Percentiles rank a stretch among this genome's conserved stretches.
Evolutionary conservation across 1,140 invertebrate genomes (phyloP).

Genomic region (Drosophila littoralis): DNA sequence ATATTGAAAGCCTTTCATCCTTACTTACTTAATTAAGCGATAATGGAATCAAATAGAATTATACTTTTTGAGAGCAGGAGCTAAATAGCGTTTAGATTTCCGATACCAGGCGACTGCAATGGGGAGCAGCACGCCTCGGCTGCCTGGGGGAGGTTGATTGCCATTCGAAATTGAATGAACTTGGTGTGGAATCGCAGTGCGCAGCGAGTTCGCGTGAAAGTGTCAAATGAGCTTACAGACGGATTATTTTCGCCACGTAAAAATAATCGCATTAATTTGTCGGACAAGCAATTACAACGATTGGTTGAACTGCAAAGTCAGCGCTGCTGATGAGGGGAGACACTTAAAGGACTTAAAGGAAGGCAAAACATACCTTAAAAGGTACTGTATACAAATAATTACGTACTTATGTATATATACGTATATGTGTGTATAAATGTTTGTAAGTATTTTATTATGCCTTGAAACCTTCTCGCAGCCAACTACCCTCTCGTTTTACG

Average conservation of each 20-base stretch:
- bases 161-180: slow-evolving; percentile 19
- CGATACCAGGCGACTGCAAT: too few species aligned
- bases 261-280: slow-evolving; percentile 71
- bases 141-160: not conserved
- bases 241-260: slow-evolving; percentile 67
- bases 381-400: slow-evolving; percentile 19
- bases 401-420: slow-evolving; percentile 7
- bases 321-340: not conserved
- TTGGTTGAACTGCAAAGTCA: slow-evolving; percentile 32
- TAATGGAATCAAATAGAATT: slow-evolving; percentile 33
- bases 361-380: slow-evolving; percentile 25
- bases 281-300: slow-evolving; percentile 62
- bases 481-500: slow-evolving; percentile 14
- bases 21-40: slow-evolving; percentile 29
- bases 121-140: too few species aligned
- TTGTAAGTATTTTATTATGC: not conserved
- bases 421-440: not conserved
- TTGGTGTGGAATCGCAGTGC: slow-evolving; percentile 30
- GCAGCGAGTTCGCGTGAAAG: slow-evolving; percentile 57
- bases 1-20: not conserved
- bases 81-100: slow-evolving; percentile 1
- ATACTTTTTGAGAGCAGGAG: slow-evolving; percentile 16
- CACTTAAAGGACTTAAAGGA: slow-evolving; percentile 19
- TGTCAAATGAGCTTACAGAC: slow-evolving; percentile 64
- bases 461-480: not conserved